Evolutionary conservation across 2,113 vertebrate species (phyloP).

Genomic region (Python bivittatus): DNA sequence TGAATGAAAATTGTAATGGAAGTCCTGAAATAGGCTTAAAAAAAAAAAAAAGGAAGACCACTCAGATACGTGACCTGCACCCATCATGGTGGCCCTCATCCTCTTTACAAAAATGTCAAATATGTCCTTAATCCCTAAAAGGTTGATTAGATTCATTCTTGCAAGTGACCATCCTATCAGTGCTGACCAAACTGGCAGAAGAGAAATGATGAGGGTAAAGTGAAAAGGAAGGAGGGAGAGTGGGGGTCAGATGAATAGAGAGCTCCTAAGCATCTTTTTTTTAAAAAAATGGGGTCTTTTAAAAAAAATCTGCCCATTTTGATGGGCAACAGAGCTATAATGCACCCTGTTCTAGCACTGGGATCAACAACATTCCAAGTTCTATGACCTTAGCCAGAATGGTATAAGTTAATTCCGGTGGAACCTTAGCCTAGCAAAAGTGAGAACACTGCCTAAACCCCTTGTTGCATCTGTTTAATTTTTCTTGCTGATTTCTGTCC

Average conservation of each 20-base stretch:
- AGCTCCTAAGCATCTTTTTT: neutral
- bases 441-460: neutral
- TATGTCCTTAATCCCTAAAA: neutral
- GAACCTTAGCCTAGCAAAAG: neutral
- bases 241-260: neutral
- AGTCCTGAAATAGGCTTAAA: neutral
- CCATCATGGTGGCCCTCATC: neutral
- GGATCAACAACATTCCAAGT: neutral
- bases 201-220: neutral
- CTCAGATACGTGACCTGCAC: neutral
- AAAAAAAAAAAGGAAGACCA: neutral
- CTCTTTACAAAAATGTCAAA: neutral
- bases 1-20: neutral
- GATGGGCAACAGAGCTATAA: neutral
- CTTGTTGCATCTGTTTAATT: neutral
- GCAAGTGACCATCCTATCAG: neutral
- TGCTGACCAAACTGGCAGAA: neutral
- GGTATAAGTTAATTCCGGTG: neutral
- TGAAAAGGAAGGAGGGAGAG: neutral
- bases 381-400: neutral
- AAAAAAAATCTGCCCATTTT: neutral
- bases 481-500: neutral
- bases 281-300: neutral
- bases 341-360: neutral
- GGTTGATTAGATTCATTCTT: neutral